These are phyloP conservation scores for Centropristis striata DNA, from an alignment of 2,113 vertebrate species.

Conservation along the genomic window DNA sequence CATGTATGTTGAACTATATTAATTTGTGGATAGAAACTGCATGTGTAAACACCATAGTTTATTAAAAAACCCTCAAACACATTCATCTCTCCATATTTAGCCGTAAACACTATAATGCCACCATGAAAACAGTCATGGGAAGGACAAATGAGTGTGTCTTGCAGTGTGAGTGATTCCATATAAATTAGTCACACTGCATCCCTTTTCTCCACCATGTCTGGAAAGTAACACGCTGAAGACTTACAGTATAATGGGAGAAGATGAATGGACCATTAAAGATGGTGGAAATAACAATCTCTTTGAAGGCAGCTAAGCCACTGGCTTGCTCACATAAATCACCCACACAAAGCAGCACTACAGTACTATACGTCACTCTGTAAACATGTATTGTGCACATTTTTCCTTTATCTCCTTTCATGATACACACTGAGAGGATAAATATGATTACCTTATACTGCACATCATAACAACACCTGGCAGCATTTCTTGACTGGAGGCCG, in stretches of 20 bases:
- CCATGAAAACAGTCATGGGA: slow-evolving; percentile 10
- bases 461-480: slow-evolving; percentile 35
- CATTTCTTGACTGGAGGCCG: slow-evolving; percentile 13
- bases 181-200: slow-evolving; percentile 48
- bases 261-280: slow-evolving; percentile 52
- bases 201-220: slow-evolving; percentile 26
- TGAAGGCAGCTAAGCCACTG: slow-evolving; percentile 24
- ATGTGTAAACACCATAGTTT: not conserved
- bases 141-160: slow-evolving; percentile 37
- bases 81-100: not conserved
- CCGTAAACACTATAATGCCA: not conserved
- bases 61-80: not conserved
- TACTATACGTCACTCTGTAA: slow-evolving; percentile 15
- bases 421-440: slow-evolving; percentile 25
- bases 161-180: slow-evolving; percentile 40
- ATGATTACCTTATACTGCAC: slow-evolving; percentile 12
- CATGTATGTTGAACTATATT: not conserved
- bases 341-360: slow-evolving; percentile 40
- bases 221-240: slow-evolving; percentile 12
- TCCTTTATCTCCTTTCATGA: slow-evolving; percentile 38
- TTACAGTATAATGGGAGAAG: slow-evolving; percentile 38
- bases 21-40: not conserved
- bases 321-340: slow-evolving; percentile 57
- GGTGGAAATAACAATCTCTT: slow-evolving; percentile 33
- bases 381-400: slow-evolving; percentile 36